Evolutionary conservation across 1,140 invertebrate species (phyloP), one percentile per base, ranked within the genome.

Genomic region (Sitodiplosis mosellana): DNA sequence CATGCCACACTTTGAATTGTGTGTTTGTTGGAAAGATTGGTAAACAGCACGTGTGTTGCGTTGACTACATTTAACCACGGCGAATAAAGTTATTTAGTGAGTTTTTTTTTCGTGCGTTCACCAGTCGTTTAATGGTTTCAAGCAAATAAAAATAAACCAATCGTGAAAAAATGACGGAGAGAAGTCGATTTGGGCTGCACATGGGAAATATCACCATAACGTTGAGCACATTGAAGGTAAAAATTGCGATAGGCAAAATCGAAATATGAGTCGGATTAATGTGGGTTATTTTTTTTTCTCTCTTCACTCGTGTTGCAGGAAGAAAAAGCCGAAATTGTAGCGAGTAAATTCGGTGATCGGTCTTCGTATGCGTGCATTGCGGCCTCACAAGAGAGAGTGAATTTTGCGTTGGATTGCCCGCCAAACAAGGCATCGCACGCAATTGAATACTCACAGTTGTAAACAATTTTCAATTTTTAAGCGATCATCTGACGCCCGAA

Each of bases 301-400:
- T 15, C 40, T n/a, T 42, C 14, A 15, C 17, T 15, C 17, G 8
- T 68, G 33, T 63, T 75, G 68, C 73, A 76, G 58, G 83, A 86
- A 69, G 79, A 80, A 17, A 76, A 80, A 55, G 72, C 74, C 33
- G 74, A 82, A 53, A 77, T 87, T 15, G 71, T 86, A 43, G 82
- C 83, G 6, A 87, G 86, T 69, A 81, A 85, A 61, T 72, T 78
- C 45, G 83, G 83, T 46, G 81, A 86, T 54, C 67, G 83, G 62
- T 76, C 80, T 17, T 86, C 82, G 2, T 80, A 82, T 44, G 77
- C 80, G 22, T 70, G 82, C 50, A 72, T 86, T 12, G 52, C 61
- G 1, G 75, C 77, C 46, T 74, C 81, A 50, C 76, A 75, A 52
- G 76, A 76, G 15, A 66, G 72, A n/a, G n/a, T 37, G 83, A 87